These are phyloP conservation scores for Apaloderma vittatum DNA, from an alignment of 2,113 vertebrate species.

Conservation along the genomic window DNA sequence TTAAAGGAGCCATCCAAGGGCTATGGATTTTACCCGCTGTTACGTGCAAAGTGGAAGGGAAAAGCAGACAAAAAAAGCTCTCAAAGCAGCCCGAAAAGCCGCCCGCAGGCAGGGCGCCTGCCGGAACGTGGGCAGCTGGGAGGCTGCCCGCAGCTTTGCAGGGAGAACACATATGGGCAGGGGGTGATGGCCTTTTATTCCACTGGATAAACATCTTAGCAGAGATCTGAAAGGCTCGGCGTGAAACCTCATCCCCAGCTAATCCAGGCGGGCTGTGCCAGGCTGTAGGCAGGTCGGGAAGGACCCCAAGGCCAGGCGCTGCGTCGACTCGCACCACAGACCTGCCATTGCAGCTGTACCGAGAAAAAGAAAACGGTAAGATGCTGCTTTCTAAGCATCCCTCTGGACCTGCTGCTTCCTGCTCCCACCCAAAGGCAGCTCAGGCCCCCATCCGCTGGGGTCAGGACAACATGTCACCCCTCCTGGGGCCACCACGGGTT, in stretches of 20 bases:
- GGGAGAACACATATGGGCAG: slow-evolving; percentile 50
- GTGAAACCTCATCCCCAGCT: slow-evolving; percentile 2
- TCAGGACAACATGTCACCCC: background rate
- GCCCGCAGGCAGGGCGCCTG: background rate
- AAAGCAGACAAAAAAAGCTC: slow-evolving; percentile 9
- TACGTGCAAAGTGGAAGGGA: background rate
- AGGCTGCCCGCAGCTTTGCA: slow-evolving; percentile 32
- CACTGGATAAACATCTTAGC: slow-evolving; percentile 41
- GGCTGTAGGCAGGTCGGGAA: background rate
- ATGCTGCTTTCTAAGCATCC: background rate
- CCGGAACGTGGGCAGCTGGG: slow-evolving; percentile 20
- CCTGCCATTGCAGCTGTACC: background rate
- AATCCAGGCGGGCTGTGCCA: background rate
- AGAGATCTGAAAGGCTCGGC: slow-evolving; percentile 11
- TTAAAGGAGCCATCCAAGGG: background rate
- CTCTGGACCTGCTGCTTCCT: background rate
- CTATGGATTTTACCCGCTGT: background rate
- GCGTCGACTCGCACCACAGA: background rate
- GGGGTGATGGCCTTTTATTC: slow-evolving; percentile 48
- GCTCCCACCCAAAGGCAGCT: background rate
- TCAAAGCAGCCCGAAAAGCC: background rate
- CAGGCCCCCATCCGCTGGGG: background rate
- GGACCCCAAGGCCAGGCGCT: background rate
- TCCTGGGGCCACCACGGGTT: fast-evolving
- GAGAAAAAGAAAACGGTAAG: background rate